These are phyloP conservation scores for Procapra przewalskii DNA, from an alignment of 2,113 vertebrate genomes.

Conservation along the genomic window DNA sequence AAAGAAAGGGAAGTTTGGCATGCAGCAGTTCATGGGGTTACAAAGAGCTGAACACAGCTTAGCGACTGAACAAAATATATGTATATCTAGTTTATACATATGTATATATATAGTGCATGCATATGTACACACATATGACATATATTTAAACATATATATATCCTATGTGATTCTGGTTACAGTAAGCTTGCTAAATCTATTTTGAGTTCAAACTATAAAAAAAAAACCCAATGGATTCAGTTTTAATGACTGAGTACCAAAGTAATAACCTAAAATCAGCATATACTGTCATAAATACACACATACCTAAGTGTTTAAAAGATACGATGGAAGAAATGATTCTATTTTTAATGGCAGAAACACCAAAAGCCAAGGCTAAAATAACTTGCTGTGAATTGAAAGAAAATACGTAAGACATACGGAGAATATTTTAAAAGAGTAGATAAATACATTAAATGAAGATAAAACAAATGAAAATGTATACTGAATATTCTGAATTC, in stretches of 20 bases:
- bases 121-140: neutral
- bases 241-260: neutral
- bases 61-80: neutral
- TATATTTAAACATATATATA: neutral
- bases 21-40: neutral
- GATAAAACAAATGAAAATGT: neutral
- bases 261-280: neutral
- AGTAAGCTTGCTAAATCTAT: neutral
- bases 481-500: neutral
- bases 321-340: neutral
- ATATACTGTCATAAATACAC: neutral
- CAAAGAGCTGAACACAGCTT: neutral
- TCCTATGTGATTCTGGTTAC: neutral
- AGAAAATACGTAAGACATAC: neutral
- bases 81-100: neutral
- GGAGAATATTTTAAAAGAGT: neutral
- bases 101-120: neutral
- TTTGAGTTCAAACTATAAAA: neutral
- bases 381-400: neutral
- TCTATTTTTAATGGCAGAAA: neutral
- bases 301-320: neutral
- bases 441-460: neutral
- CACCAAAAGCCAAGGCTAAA: neutral
- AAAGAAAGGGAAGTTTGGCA: neutral
- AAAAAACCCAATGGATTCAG: neutral